A percentile compares a stretch with the other conserved stretches of the same genome.
Conservation (phyloP, 1,140 invertebrate species). For the Littorina saxatilis region DNA sequence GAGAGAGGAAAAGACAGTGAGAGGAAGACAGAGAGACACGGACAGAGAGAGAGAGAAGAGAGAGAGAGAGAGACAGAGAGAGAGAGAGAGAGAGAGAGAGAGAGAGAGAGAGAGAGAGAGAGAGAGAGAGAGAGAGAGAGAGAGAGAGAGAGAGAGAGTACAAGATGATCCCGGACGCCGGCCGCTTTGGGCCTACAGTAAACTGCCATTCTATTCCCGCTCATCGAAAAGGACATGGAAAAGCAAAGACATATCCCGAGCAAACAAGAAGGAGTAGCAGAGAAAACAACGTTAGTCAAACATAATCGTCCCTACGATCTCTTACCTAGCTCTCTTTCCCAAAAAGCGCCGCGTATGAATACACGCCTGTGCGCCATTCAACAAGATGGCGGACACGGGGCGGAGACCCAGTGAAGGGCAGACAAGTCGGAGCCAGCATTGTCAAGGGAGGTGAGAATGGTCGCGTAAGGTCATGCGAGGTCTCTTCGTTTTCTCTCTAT, state of each 20-base stretch:
- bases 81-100: background rate
- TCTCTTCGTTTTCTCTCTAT: background rate
- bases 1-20: background rate
- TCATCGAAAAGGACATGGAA: background rate
- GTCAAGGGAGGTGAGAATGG: background rate
- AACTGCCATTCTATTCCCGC: too few species aligned
- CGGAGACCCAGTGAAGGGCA: background rate
- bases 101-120: slow-evolving; percentile 7
- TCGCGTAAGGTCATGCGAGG: background rate
- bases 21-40: background rate
- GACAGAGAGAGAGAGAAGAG: background rate
- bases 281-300: slow-evolving; percentile 16
- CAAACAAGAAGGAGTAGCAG: background rate
- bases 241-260: slow-evolving; percentile 1
- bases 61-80: slow-evolving; percentile 6
- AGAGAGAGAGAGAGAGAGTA: background rate
- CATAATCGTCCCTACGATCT: background rate
- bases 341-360: background rate
- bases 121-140: slow-evolving; percentile 3
- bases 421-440: slow-evolving; percentile 1
- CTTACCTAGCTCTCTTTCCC: background rate
- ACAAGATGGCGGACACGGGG: background rate
- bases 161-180: background rate
- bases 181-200: too few species aligned
- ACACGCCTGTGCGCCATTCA: background rate